phyloP scores from a whole-genome alignment of 1,140 invertebrate genomes.

The Hylaeus volcanicus region DNA sequence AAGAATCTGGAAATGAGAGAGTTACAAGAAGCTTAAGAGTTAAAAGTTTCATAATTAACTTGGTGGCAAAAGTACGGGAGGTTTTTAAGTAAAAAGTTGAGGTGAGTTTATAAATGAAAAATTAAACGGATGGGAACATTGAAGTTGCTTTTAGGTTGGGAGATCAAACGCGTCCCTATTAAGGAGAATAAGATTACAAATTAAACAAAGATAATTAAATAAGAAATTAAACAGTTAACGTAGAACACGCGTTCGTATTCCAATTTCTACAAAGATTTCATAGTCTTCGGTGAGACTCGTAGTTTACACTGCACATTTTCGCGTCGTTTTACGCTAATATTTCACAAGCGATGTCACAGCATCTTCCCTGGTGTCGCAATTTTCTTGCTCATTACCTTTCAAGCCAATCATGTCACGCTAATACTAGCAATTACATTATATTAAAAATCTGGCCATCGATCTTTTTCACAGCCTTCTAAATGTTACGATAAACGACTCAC shows the following conservation, averaged over 20 bases:
- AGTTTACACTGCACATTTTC: not conserved
- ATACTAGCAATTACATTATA: not conserved
- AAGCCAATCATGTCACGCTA: not conserved
- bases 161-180: too few relatives aligned
- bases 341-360: not conserved
- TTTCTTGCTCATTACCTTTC: not conserved
- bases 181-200: too few relatives aligned
- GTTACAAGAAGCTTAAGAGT: too few relatives aligned
- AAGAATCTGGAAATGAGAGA: too few relatives aligned
- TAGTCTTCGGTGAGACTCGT: not conserved
- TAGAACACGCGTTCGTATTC: not conserved
- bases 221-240: not conserved
- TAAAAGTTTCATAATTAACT: not conserved
- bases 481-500: too few relatives aligned
- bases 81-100: not conserved
- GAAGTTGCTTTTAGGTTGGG: too few relatives aligned
- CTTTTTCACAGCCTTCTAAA: not conserved
- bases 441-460: not conserved
- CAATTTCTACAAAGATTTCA: not conserved
- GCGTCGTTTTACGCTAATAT: not conserved
- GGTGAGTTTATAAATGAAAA: too few relatives aligned
- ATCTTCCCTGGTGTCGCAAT: not conserved
- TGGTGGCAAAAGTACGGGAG: not conserved
- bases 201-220: too few relatives aligned
- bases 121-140: too few relatives aligned